Base-by-base conservation (phyloP, 1,140 invertebrate genomes). In the Calosoma granatense region DNA sequence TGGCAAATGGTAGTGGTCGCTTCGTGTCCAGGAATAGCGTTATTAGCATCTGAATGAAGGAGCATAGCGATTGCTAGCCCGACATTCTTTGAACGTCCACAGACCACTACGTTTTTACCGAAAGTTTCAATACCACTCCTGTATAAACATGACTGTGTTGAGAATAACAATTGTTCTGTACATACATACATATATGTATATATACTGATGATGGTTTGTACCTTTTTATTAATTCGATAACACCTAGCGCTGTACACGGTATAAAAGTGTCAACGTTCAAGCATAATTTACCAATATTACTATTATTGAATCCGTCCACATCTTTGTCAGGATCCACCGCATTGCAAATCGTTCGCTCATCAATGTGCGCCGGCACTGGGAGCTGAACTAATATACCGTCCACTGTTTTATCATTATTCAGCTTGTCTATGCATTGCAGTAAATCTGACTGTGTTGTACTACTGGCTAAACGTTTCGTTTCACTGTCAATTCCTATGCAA, bases 1-100 rank as follows among this genome's bases (percentile, higher is more conserved):
- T 95, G 91, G 66, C 90, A 94, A 54, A 94, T 85, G 3, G 89
- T 92, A 1, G 90, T 89, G 1, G 90, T 94, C 39, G 89, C 87
- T 71, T 91, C 87, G 71, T 89, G 74, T 19, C 83, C 83, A 20
- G 67, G 66, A 23, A 64, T 56, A 59, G 67, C 67, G 54, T 71
- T 66, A 43, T 60, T 63, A 11, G 57, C 61, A 77, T 93, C 89
- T 11, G 85, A 81, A 67, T 90, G 86, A 39, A 92, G 65, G 56
- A 92, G 72, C 71, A 91, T 81, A 12, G 88, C 87, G 58, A 92
- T 88, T 0, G 92, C 91, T 69, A 93, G 78, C 1, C 91, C 89
- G 39, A 94, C 90, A 74, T 94, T 90, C 71, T 94, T 94, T 0
- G 91, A 94, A 57, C 91, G 74, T 2, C 92, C 91, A 65, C 90